Conservation (phyloP, 1,140 invertebrate species). For the Aphaenogaster rudis region DNA sequence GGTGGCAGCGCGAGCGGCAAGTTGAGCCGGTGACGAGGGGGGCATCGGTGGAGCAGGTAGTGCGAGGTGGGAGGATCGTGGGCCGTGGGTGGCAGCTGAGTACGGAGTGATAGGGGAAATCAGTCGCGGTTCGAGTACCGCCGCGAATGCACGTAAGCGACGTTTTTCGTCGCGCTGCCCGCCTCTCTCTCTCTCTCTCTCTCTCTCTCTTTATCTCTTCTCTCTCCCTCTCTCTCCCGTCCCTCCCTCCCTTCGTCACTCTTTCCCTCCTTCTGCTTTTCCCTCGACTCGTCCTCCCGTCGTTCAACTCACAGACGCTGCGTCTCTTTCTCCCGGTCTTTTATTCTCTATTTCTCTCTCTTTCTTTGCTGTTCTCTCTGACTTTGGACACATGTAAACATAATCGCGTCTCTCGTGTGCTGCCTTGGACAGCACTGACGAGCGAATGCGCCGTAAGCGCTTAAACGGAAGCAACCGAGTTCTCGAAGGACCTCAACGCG, state of each 20-base stretch:
- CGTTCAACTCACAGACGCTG: slow-evolving; percentile 19
- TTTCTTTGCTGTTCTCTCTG: background rate
- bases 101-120: slow-evolving; percentile 80
- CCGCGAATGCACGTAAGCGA: slow-evolving; percentile 72
- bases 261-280: background rate
- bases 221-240: background rate
- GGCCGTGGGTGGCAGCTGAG: slow-evolving; percentile 78
- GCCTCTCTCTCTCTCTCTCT: background rate
- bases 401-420: slow-evolving; percentile 1
- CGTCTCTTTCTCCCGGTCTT: background rate
- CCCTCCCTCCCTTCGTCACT: no score
- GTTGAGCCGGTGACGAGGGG: slow-evolving; percentile 14
- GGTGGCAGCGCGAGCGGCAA: background rate
- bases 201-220: background rate
- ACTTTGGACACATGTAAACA: slow-evolving; percentile 29
- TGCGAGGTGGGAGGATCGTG: slow-evolving; percentile 69
- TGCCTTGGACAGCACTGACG: background rate
- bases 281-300: background rate
- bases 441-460: slow-evolving; percentile 13
- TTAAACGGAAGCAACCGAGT: slow-evolving; percentile 40
- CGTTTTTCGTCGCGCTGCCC: slow-evolving; percentile 38
- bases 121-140: slow-evolving; percentile 80
- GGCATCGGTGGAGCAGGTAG: slow-evolving; percentile 58
- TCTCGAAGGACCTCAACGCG: slow-evolving; percentile 1
- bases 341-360: slow-evolving; percentile 8